Evolutionary conservation across 2,113 vertebrate species (phyloP).

Genomic region (Delphinus delphis): DNA sequence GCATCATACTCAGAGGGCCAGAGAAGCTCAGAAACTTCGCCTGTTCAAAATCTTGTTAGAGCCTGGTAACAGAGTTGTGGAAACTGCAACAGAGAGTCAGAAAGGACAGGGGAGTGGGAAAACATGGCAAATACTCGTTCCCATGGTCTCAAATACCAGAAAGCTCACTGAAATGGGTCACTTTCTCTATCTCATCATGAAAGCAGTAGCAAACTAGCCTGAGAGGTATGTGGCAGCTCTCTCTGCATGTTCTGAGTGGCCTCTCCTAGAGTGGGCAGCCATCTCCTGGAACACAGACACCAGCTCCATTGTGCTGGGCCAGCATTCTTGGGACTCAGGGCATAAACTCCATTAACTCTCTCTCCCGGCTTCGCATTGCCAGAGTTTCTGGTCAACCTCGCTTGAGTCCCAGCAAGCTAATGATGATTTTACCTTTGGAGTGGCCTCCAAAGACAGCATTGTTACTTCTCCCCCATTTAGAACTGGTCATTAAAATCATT

Average conservation of each 20-base stretch:
- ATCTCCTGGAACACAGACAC: background rate
- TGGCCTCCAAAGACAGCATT: background rate
- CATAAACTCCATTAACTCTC: slow-evolving; percentile 27
- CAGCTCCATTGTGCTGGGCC: background rate
- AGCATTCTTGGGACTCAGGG: background rate
- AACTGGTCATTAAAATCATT: background rate
- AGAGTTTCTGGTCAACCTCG: background rate
- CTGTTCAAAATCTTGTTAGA: background rate
- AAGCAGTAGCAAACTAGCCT: background rate
- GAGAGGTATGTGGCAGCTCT: background rate
- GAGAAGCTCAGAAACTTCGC: background rate
- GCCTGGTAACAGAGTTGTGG: background rate
- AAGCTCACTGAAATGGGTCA: background rate
- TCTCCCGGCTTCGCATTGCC: background rate
- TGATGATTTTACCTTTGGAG: background rate
- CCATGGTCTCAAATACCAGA: background rate
- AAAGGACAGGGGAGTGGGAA: background rate
- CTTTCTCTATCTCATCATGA: background rate
- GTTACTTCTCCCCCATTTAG: background rate
- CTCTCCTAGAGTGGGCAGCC: background rate
- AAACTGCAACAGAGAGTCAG: background rate
- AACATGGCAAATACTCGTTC: background rate
- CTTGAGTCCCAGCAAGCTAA: background rate
- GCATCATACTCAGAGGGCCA: background rate
- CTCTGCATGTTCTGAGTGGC: background rate